Evolutionary conservation across 2,113 vertebrate species (phyloP).

Genomic region (Sinocyclocheilus grahami): DNA sequence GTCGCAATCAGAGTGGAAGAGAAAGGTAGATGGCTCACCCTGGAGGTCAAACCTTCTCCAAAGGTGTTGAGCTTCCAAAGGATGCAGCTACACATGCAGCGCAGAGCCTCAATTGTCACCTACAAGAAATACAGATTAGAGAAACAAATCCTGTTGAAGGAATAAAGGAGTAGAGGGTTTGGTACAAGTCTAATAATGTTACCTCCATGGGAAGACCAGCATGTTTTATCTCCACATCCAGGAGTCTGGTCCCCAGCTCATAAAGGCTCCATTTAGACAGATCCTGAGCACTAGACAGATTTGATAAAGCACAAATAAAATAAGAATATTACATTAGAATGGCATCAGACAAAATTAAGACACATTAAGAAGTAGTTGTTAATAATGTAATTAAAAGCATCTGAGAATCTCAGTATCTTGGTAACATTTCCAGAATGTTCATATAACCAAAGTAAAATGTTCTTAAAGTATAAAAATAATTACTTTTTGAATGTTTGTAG

Average conservation of each 20-base stretch:
- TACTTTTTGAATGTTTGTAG: neutral
- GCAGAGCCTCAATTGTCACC: conserved; percentile 81
- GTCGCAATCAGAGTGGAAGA: neutral
- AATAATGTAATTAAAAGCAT: neutral
- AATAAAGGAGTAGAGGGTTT: neutral
- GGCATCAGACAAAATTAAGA: neutral
- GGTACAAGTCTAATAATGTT: conserved; percentile 29
- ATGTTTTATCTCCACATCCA: conserved; percentile 70
- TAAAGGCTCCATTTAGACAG: conserved; percentile 80
- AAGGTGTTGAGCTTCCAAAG: conserved; percentile 83
- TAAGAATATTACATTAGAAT: neutral
- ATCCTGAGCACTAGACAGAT: conserved; percentile 80
- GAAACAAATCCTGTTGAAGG: neutral
- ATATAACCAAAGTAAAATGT: neutral
- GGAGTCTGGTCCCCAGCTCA: conserved; percentile 75
- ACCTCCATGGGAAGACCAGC: conserved; percentile 77
- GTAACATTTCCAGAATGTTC: neutral
- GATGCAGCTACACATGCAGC: conserved; percentile 79
- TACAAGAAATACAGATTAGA: conserved; percentile 60
- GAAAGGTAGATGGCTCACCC: conserved; percentile 71
- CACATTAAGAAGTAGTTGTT: neutral
- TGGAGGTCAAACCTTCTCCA: conserved; percentile 70
- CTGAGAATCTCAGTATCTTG: neutral
- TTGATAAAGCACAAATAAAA: too few species aligned
- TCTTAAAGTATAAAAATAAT: neutral